Percentiles rank a stretch among this genome's conserved stretches.
Evolutionary conservation across 2,888 invertebrate species (phyloP).

Genomic region (Tipula lateralis): DNA sequence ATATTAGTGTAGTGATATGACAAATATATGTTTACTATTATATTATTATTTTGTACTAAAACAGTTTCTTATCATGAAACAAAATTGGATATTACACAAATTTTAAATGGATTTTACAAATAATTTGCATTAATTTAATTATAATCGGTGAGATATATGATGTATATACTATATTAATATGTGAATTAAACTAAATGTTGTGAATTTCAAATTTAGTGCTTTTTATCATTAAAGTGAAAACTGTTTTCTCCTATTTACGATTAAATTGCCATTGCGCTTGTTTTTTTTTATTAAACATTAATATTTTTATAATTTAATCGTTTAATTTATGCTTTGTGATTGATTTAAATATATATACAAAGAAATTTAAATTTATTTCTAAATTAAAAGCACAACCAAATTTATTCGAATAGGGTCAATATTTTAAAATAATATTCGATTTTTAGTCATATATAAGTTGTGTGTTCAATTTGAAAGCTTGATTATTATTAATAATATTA

Average conservation of each 20-base stretch:
- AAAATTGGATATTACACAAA: conserved; percentile 11
- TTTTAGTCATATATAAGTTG: too few relatives aligned
- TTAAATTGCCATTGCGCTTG: not conserved
- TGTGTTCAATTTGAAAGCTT: not conserved
- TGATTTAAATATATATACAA: not conserved
- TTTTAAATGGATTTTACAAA: not conserved
- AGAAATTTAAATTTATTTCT: not conserved
- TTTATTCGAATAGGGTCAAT: not conserved
- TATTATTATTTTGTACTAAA: not conserved
- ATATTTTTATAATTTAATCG: not conserved
- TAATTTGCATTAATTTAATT: not conserved
- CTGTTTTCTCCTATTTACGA: not conserved
- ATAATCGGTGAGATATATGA: not conserved
- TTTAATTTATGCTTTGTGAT: not conserved
- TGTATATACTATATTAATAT: not conserved
- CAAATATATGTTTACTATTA: not conserved
- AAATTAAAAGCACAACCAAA: not conserved
- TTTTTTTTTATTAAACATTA: not conserved
- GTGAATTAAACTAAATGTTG: not conserved
- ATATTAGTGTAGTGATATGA: not conserved
- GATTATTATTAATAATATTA: not conserved
- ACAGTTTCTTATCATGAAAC: conserved; percentile 19
- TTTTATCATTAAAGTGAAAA: conserved; percentile 11
- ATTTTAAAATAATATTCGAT: not conserved
- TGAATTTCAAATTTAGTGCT: not conserved